Evolutionary conservation across 1,140 invertebrate species (phyloP), one percentile per base, ranked within the genome.

Genomic region (Zaprionus inermis): DNA sequence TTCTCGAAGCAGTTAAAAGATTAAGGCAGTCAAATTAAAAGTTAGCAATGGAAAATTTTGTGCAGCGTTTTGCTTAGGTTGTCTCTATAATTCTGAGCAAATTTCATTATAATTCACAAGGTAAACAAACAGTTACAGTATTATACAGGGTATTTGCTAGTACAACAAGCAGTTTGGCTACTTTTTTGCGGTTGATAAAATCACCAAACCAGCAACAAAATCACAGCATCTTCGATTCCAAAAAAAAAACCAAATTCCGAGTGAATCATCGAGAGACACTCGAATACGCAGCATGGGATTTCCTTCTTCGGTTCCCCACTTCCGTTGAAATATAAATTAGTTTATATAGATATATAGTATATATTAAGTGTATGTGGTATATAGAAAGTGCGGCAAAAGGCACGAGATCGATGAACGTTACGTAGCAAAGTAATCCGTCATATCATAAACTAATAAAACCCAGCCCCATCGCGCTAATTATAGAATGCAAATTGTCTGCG

Each of bases 381-480:
- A 11, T 11, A 11, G 4, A 49, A 46, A n/a, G 41, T 11, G 36
- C 36, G 12, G 14, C n/a, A n/a, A n/a, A n/a, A 5, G 10, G 14
- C 36, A 14, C 14, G 44, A 55, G 64, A 68, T 73, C 56, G 38
- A 49, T 68, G 38, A 56, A 61, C 51, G 49, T 69, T 28, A 28
- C 18, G 36, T 18, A 38, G 55, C 16, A 20, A 60, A 36, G 44
- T 36, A 68, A 55, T 63, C 52, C 49, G 28, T 34, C 68, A 71
- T 75, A 75, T 65, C 72, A 65, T 71, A 75, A 75, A 32, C 58
- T 44, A 60, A 71, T 71, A 49, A 64, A 64, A 52, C 34, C 12
- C 32, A 56, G 44, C 24, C 20, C 38, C 10, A 57, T 16, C 38
- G n/a, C 7, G 34, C 51, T 70, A 74, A 63, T 55, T 70, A 74